Percentiles rank a stretch among this genome's conserved stretches.
Evolutionary conservation across 2,888 invertebrate species (phyloP).

Genomic region (Parelbella ahira): DNA sequence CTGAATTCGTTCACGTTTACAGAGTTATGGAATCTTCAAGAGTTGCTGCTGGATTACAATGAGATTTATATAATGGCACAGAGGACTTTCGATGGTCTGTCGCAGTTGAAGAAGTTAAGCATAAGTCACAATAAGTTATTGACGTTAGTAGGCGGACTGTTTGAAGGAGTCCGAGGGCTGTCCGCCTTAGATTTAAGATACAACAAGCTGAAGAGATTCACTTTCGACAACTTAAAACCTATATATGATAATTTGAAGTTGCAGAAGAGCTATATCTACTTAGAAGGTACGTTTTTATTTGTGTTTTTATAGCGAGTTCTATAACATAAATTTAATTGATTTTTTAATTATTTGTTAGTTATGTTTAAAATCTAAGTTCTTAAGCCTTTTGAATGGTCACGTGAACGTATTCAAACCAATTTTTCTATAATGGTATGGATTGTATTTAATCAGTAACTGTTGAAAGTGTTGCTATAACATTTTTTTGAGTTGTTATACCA

Average conservation of each 20-base stretch:
- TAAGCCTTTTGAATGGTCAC: no score
- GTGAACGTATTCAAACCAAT: no score
- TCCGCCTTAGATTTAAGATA: slow-evolving; percentile 87
- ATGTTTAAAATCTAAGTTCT: no score
- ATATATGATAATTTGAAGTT: slow-evolving; percentile 88
- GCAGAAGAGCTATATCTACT: slow-evolving; percentile 85
- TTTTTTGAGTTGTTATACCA: no score
- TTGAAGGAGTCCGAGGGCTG: slow-evolving; percentile 86
- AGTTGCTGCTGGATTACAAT: slow-evolving; percentile 85
- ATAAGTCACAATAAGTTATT: slow-evolving; percentile 88
- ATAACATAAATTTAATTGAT: no score
- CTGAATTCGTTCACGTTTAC: slow-evolving; percentile 89
- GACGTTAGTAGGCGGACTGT: slow-evolving; percentile 84
- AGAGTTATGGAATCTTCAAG: slow-evolving; percentile 86
- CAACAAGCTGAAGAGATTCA: slow-evolving; percentile 87
- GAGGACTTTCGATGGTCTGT: slow-evolving; percentile 88
- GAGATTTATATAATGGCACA: slow-evolving; percentile 86
- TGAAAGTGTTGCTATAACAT: no score
- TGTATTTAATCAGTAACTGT: no score
- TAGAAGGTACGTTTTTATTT: slow-evolving; percentile 83
- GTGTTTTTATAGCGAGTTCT: no score
- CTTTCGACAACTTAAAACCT: slow-evolving; percentile 86
- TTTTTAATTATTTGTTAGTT: no score
- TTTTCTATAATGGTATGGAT: no score
- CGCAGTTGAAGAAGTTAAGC: slow-evolving; percentile 85